Conservation (phyloP, 2,888 invertebrate species). For the Alloplasta piceator region DNA sequence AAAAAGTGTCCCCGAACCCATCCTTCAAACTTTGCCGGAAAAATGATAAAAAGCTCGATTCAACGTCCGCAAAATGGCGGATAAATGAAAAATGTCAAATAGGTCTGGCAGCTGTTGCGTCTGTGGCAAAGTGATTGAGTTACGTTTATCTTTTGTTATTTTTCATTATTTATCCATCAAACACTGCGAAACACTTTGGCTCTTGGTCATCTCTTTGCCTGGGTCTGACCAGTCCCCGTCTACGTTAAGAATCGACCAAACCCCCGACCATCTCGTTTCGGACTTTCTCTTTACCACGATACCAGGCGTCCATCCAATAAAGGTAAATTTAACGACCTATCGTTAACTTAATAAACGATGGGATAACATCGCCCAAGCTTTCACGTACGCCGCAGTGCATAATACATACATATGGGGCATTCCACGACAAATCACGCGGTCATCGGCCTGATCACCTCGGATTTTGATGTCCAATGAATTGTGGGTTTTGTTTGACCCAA, state of each 20-base stretch:
- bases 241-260: constrained; percentile 19
- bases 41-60: no score
- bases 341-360: constrained; percentile 81
- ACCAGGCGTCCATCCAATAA: constrained; percentile 77
- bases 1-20: no score
- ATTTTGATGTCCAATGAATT: no score
- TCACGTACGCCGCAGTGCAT: constrained; percentile 30
- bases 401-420: background rate
- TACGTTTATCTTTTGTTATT: constrained; percentile 9
- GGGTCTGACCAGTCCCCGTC: constrained; percentile 41
- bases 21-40: no score
- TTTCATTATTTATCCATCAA: constrained; percentile 41
- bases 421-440: no score
- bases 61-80: background rate
- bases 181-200: constrained; percentile 1
- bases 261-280: constrained; percentile 11
- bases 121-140: background rate
- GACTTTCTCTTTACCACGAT: constrained; percentile 54
- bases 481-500: no score
- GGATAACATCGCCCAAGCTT: constrained; percentile 75
- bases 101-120: constrained; percentile 55
- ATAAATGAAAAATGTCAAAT: constrained; percentile 36
- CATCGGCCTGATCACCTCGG: no score
- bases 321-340: constrained; percentile 79
- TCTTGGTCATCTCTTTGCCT: constrained; percentile 24